Evolutionary conservation across 2,113 vertebrate species (phyloP), one percentile per base, ranked within the genome.

Genomic region (Heterotilapia buettikoferi): DNA sequence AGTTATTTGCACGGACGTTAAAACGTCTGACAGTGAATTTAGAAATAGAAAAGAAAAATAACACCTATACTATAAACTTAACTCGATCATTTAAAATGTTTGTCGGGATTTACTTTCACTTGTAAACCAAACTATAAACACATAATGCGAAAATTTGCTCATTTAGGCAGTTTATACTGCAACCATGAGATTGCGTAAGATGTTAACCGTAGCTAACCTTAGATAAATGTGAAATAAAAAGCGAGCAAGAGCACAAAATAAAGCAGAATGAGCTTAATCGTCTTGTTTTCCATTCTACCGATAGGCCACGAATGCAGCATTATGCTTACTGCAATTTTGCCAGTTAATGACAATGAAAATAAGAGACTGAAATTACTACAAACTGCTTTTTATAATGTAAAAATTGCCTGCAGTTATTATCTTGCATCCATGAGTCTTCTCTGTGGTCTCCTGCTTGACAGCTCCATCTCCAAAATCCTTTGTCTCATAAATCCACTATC

Each of bases 41-140:
- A 29, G 6, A 1, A 29, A 18, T 47, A 18, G 13, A 18, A 73
- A 73, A 73, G 14, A 11, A 76, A 73, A 3, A 29, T 18, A 47
- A 76, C 6, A 7, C 14, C 1, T 0, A 29, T 47, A 47, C 14
- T 47, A 47, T 12, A 29, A 76, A 47, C 0, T 0, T 76, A 76
- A 47, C 1, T 19, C 6, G 2, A 5, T 29, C 4, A 29, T 76
- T 76, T 76, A 29, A 76, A 47, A 29, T 21, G 24, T 7, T 73
- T 73, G 40, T 45, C 8, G 9, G 21, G 21, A 73, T 73, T 73
- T 73, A 47, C 14, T 73, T 73, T 73, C 21, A 47, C 13, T 0
- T 73, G 5, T 45, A 26, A 73, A 45, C 40, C 40, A 45, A 73
- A 26, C 40, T 10, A 26, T 45, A 11, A 73, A 73, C 13, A 73